phyloP scores from a whole-genome alignment of 2,888 invertebrate genomes.

The Ectemnius cavifrons region DNA sequence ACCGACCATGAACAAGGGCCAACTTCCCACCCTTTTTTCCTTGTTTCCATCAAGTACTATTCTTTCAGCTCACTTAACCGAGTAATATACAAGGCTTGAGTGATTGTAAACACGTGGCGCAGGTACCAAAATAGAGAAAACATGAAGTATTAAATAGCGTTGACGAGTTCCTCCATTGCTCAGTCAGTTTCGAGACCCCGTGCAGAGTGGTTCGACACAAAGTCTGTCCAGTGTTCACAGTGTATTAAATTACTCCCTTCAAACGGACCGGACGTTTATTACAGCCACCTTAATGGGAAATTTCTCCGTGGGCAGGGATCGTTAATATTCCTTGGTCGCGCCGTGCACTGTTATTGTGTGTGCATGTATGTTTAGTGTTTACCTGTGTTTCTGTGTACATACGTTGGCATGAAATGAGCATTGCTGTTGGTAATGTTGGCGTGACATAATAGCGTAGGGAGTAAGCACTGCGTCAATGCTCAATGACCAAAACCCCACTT shows the following conservation, averaged over 20 bases:
- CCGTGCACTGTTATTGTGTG: background rate
- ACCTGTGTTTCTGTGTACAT: background rate
- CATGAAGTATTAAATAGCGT: no score
- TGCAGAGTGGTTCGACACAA: no score
- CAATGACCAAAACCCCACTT: background rate
- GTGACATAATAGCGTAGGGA: slow-evolving; percentile 4
- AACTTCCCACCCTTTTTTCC: no score
- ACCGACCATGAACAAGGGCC: background rate
- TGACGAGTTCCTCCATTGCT: no score
- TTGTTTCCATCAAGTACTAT: no score
- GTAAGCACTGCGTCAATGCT: background rate
- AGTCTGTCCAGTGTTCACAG: slow-evolving; percentile 14
- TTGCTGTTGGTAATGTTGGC: background rate
- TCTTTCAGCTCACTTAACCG: no score
- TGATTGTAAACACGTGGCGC: no score
- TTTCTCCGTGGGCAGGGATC: slow-evolving; percentile 36
- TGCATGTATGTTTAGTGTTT: background rate
- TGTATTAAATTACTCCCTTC: slow-evolving; percentile 36
- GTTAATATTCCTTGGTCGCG: slow-evolving; percentile 29
- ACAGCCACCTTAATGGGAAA: slow-evolving; percentile 46
- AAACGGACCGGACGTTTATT: slow-evolving; percentile 44
- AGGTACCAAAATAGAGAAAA: no score
- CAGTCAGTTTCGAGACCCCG: no score
- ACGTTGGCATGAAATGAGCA: background rate
- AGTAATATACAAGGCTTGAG: no score